A percentile compares a stretch with the other conserved stretches of the same genome.
Conservation (phyloP, 2,888 invertebrate species). For the Tinea semifulvella region DNA sequence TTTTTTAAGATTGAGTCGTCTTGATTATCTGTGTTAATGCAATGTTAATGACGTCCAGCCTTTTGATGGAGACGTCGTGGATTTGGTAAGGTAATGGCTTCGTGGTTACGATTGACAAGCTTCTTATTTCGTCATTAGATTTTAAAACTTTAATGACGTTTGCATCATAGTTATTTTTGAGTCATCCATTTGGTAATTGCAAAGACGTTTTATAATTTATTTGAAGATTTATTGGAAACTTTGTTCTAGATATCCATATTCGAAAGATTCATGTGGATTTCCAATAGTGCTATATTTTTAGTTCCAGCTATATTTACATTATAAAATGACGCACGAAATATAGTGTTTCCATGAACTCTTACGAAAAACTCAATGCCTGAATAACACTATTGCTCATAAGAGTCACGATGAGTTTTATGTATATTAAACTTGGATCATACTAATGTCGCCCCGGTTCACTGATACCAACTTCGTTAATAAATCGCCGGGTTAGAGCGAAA, state of each 20-base stretch:
- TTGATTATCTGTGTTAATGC: conserved; percentile 6
- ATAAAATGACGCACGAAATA: not conserved
- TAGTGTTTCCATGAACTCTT: not conserved
- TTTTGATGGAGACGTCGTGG: conserved; percentile 9
- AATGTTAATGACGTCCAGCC: conserved; percentile 8
- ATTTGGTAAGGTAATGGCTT: not conserved
- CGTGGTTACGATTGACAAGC: not conserved
- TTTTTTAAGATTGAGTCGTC: conserved; percentile 5
- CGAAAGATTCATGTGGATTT: not conserved
- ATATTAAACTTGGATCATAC: too few relatives aligned
- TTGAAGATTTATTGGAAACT: not conserved
- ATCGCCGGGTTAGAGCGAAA: too few relatives aligned
- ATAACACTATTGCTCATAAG: not conserved
- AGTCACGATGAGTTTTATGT: too few relatives aligned
- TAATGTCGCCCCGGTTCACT: too few relatives aligned
- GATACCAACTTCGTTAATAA: too few relatives aligned
- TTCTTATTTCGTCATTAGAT: not conserved
- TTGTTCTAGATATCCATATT: not conserved
- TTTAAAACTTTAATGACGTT: not conserved
- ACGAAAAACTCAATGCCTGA: not conserved
- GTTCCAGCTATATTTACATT: not conserved
- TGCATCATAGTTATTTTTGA: not conserved
- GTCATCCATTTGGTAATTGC: not conserved
- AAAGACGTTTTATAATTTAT: not conserved
- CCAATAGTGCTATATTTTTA: not conserved